phyloP scores from a whole-genome alignment of 2,113 vertebrate species.

The Campylomormyrus numenius region DNA sequence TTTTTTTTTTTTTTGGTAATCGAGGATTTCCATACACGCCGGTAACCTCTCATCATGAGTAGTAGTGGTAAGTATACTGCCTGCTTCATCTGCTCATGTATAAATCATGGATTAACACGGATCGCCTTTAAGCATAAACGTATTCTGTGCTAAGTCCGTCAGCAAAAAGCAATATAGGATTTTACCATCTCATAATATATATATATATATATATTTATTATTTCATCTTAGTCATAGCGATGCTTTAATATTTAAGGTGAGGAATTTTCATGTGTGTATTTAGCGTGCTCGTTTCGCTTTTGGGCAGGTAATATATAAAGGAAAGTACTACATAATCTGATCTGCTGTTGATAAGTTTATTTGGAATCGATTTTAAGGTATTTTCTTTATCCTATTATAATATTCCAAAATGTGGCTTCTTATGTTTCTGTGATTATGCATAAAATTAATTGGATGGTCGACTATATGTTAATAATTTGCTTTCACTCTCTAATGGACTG shows the following conservation, averaged over 20 bases:
- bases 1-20: neutral
- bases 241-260: neutral
- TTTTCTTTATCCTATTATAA: neutral
- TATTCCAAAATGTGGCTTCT: neutral
- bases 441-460: neutral
- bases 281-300: neutral
- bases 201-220: neutral
- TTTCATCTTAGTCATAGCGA: neutral
- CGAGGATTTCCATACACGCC: neutral
- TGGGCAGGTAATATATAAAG: neutral
- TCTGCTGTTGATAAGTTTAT: neutral
- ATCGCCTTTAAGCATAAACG: neutral
- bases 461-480: neutral
- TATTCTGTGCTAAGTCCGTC: neutral
- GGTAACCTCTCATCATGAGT: conserved; percentile 9
- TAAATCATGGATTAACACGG: neutral
- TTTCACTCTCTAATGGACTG: neutral
- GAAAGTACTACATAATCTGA: neutral
- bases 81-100: neutral
- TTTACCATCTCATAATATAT: neutral
- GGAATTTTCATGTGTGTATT: neutral
- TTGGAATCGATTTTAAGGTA: neutral
- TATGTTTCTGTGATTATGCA: neutral
- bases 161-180: neutral
- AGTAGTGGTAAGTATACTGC: conserved; percentile 14